A percentile compares a stretch with the other conserved stretches of the same genome.
These are phyloP conservation scores for Halictus rubicundus DNA, from an alignment of 1,140 invertebrate genomes.

Conservation along the genomic window DNA sequence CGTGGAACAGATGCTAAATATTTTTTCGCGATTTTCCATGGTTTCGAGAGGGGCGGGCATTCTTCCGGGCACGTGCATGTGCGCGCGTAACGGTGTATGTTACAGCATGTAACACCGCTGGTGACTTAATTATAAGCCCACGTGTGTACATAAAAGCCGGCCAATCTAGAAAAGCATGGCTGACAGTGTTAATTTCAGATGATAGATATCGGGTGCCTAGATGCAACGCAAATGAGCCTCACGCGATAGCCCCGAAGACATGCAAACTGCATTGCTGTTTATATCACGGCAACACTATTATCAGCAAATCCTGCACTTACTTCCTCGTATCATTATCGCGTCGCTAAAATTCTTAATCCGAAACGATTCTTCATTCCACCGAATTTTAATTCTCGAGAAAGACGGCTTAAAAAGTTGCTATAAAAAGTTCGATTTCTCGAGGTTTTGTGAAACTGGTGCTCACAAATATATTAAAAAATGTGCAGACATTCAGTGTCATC, in stretches of 20 bases:
- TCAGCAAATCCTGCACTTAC: conserved; percentile 28
- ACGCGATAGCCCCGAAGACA: conserved; percentile 60
- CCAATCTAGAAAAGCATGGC: conserved; percentile 63
- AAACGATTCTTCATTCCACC: no score
- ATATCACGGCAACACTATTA: conserved; percentile 25
- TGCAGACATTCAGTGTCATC: no score
- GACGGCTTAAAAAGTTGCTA: no score
- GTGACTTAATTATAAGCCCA: conserved; percentile 64
- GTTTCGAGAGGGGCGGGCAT: neutral
- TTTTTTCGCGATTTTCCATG: neutral
- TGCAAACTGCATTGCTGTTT: conserved; percentile 43
- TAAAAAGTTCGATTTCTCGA: no score
- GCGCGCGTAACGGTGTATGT: conserved; percentile 1
- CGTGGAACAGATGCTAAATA: no score
- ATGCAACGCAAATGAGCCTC: conserved; percentile 67
- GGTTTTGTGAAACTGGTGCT: no score
- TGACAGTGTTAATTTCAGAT: conserved; percentile 71
- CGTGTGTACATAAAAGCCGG: conserved; percentile 55
- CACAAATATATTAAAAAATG: no score
- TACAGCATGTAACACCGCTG: conserved; percentile 31
- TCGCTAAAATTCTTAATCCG: conserved; percentile 15
- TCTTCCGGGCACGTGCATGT: conserved; percentile 15
- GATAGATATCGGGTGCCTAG: conserved; percentile 59
- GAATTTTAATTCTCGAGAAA: neutral
- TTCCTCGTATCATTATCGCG: conserved; percentile 43